Base-by-base conservation (phyloP, 2,797 vertebrate species). In the Mus minutoides region DNA sequence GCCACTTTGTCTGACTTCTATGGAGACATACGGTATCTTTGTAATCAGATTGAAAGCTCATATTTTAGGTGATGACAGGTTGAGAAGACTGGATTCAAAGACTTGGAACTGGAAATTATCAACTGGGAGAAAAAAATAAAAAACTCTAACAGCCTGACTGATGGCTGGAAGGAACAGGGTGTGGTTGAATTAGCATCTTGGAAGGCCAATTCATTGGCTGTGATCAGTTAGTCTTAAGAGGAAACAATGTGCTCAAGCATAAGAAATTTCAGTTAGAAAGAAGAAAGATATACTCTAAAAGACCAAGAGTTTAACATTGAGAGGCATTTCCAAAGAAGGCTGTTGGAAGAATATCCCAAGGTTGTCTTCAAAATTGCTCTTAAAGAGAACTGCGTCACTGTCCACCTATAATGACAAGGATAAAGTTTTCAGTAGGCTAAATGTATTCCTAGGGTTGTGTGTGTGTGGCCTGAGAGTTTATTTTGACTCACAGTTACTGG, bases 41-140 rank as follows among this genome's bases (percentile, higher is more conserved):
- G 93, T 92, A 92, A 92, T 91, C 75, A 79, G 96, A 86, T 94
- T 95, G 95, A 91, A 97, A 95, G 83, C 90, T 94, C 96, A 89
- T 97, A 97, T 91, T 95, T 97, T 96, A 89, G 94, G 96, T 94
- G 96, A 95, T 94, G 97, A 97, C 96, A 97, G 76, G 86, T 62
- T 76, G 90, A 96, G 75, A 93, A 96, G 90, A 85, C 60, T 88
- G 46, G 82, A 96, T 92, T 76, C 86, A 89, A 43, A 62, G 77
- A 94, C 95, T 88, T 90, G 79, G 78, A 95, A 95, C 92, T 97
- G 92, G 90, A 97, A 96, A 85, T 97, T 97, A 96, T 97, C 97
- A 97, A 89, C 95, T 90, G 78, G 54, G 92, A 96, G 49, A 75
- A 43, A 76, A 89, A 96, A 79, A 49, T 1, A 6, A 49, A 49